Base-by-base conservation (phyloP, 1,140 invertebrate genomes). In the Battus philenor region DNA sequence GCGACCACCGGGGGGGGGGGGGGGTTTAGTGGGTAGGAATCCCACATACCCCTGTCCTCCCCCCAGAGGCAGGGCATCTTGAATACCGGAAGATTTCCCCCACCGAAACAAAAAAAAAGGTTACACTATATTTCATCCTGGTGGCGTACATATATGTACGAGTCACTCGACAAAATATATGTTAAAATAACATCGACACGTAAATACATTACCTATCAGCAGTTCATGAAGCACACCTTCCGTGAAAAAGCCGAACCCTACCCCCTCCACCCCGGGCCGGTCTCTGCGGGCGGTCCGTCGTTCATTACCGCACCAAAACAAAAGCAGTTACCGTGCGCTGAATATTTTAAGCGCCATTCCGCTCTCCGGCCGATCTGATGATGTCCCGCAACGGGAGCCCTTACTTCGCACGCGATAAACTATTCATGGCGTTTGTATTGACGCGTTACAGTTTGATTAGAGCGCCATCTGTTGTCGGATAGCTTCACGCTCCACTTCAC, bases 341-440 rank as follows among this genome's bases (percentile, higher is more conserved):
- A 81, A 81, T 81, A 77, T 70, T 81, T 81, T 68, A 81, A 54
- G 59, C 34, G 43, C 61, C 62, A 78, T 78, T 67, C 61, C 70
- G 59, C 51, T 44, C 47, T 47, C 27, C 33, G 50, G 54, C 52
- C 69, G 74, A 78, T 76, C 67, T 76, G 62, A 64, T 69, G 65
- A 70, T 71, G 62, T 57, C 45, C 50, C 62, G 47, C 65, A 34
- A 9, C 34, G 71, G 74, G 68, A 69, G 52, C 44, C 4, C 50
- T 73, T 79, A 74, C 76, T 69, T 74, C 67, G 54, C 61, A 45
- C 29, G 50, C 47, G 27, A 77, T 79, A 70, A 79, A 74, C 50
- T 70, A 79, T 79, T 65, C 67, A 76, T 72, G 56, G 45, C n/a
- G 20, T 47, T 43, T 52, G 55, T 72, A 77, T 77, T 61, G 67